Conservation (phyloP, 2,797 vertebrate genomes). For the Cynodonichthys magdalenae region DNA sequence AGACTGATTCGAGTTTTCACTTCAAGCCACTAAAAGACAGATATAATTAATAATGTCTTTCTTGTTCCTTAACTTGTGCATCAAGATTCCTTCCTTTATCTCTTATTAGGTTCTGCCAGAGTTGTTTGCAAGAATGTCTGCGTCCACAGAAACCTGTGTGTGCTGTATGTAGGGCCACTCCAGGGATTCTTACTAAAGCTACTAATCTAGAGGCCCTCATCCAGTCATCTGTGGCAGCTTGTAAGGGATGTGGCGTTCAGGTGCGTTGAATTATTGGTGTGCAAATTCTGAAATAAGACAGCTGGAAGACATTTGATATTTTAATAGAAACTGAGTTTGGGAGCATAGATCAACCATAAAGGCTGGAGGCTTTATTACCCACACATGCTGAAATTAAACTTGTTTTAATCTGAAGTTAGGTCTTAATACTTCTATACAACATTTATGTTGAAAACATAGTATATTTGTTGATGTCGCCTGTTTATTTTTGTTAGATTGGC, state of each 20-base stretch:
- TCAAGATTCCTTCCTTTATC: constrained; percentile 11
- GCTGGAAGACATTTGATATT: neutral
- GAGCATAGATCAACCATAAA: neutral
- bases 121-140: constrained; percentile 94
- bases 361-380: neutral
- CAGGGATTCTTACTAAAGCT: constrained; percentile 85
- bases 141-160: constrained; percentile 94
- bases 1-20: accelerated
- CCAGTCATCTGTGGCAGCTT: constrained; percentile 87
- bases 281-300: neutral
- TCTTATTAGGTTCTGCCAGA: constrained; percentile 88
- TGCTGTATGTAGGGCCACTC: constrained; percentile 90
- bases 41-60: neutral
- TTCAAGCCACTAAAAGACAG: neutral
- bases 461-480: neutral
- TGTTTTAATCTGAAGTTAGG: neutral
- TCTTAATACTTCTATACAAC: constrained; percentile 1
- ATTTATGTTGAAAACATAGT: neutral
- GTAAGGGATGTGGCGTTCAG: constrained; percentile 92
- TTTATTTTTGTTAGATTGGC: constrained; percentile 79
- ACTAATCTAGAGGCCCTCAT: constrained; percentile 87
- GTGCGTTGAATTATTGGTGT: constrained; percentile 60
- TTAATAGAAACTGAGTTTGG: neutral
- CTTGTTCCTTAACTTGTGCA: neutral
- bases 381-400: neutral